Conservation (phyloP, 2,797 vertebrate species). For the Cheirogaleus major region DNA sequence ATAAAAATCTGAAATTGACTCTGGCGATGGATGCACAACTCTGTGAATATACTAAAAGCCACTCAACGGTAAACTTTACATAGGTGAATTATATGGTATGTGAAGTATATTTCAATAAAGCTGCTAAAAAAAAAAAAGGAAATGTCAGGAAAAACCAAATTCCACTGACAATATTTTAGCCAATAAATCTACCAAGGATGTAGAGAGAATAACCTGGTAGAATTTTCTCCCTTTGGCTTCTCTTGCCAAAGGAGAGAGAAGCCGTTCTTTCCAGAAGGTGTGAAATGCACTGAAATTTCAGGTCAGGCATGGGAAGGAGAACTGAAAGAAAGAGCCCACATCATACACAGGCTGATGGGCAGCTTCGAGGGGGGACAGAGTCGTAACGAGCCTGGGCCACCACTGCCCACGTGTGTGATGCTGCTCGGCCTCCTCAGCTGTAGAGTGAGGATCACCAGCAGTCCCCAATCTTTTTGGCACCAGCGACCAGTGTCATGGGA, state of each 20-base stretch:
- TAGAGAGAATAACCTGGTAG: fast-evolving
- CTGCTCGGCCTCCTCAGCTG: neutral
- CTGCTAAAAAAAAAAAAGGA: neutral
- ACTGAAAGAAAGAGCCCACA: no score
- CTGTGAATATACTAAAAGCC: neutral
- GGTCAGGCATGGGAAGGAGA: neutral
- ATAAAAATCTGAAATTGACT: neutral
- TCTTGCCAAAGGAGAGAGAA: no score
- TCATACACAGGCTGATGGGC: neutral
- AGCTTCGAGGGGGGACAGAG: fast-evolving
- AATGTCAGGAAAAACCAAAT: neutral
- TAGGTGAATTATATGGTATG: neutral
- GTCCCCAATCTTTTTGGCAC: no score
- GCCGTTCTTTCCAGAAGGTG: neutral
- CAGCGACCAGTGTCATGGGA: no score
- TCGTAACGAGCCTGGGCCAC: neutral
- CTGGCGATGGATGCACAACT: no score
- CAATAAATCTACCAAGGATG: neutral
- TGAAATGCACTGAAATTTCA: neutral
- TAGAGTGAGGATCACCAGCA: neutral
- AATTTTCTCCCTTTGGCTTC: neutral
- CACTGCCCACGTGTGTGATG: fast-evolving
- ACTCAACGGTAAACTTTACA: neutral
- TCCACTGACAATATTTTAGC: neutral
- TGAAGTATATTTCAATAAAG: neutral